Conservation (phyloP, 1,140 invertebrate genomes). For the honey bee (Apis mellifera) region Amel_HAv3.1 CM009931.2:25398501-25399000, state of each 20-base stretch:
- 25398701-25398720: constrained; percentile 66
- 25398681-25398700: constrained; percentile 58
- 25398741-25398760: constrained; percentile 63
- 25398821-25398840: constrained; percentile 13
- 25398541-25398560: no score
- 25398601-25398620: neutral
- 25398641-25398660: neutral
- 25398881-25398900: no score
- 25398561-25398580: neutral
- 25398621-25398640: constrained; percentile 4
- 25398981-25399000: neutral
- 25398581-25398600: neutral
- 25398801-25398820: constrained; percentile 44
- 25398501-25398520: neutral
- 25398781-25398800: constrained; percentile 33
- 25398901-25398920: neutral
- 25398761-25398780: constrained; percentile 35
- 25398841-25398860: neutral
- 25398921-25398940: neutral
- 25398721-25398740: constrained; percentile 69
- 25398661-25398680: neutral
- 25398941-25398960: neutral
- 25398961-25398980: neutral
- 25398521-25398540: no score
- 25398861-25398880: neutral